Percentiles rank a stretch among this genome's conserved stretches.
phyloP scores from a whole-genome alignment of 2,113 vertebrate genomes.

The Typhlomys cinereus region DNA sequence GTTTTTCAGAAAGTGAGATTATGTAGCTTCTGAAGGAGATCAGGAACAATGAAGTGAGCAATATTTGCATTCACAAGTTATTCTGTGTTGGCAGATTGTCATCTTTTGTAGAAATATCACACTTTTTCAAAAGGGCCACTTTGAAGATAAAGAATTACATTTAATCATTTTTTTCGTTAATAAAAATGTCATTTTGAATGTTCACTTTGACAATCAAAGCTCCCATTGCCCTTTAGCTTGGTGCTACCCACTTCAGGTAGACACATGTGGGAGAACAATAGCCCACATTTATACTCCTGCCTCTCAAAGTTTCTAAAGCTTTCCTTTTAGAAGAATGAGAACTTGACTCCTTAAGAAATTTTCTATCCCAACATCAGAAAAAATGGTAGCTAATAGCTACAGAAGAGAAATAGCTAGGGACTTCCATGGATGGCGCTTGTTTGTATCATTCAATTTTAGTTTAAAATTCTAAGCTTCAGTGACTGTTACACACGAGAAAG shows the following conservation, averaged over 20 bases:
- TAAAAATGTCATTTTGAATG: slow-evolving; percentile 83
- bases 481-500: neutral
- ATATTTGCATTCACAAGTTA: slow-evolving; percentile 89
- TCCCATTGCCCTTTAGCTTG: slow-evolving; percentile 75
- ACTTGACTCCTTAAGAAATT: neutral
- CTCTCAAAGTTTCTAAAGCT: slow-evolving; percentile 39
- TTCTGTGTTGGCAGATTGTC: slow-evolving; percentile 87
- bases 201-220: slow-evolving; percentile 81
- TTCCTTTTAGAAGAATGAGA: slow-evolving; percentile 40
- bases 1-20: slow-evolving; percentile 87
- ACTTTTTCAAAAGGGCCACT: slow-evolving; percentile 85
- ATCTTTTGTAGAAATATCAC: slow-evolving; percentile 88
- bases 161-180: slow-evolving; percentile 83
- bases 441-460: neutral
- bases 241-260: slow-evolving; percentile 75
- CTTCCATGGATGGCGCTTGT: neutral
- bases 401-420: slow-evolving; percentile 12
- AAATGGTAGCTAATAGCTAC: slow-evolving; percentile 16
- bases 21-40: slow-evolving; percentile 86
- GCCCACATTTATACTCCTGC: neutral
- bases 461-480: slow-evolving; percentile 34
- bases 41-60: slow-evolving; percentile 85
- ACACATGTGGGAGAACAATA: slow-evolving; percentile 50
- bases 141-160: slow-evolving; percentile 87
- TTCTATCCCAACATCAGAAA: neutral